A percentile compares a stretch with the other conserved stretches of the same genome.
Evolutionary conservation across 2,797 vertebrate species (phyloP).

Genomic region (Pseudocheirus occidentalis): DNA sequence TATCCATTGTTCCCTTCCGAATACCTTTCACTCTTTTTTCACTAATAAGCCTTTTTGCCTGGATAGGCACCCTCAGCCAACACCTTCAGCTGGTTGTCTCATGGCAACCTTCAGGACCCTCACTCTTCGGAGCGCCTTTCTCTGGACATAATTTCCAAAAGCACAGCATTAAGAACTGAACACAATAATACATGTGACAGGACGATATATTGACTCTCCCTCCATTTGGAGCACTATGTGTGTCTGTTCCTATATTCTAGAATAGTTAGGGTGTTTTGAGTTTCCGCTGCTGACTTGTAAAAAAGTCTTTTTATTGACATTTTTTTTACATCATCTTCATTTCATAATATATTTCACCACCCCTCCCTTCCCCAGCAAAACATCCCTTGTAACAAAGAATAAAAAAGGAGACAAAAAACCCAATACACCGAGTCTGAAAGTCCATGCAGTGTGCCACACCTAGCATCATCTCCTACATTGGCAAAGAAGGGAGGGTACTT

Average conservation of each 20-base stretch:
- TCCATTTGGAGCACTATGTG: background rate
- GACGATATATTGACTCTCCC: background rate
- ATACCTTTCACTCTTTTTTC: background rate
- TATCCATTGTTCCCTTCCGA: background rate
- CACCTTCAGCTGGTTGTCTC: background rate
- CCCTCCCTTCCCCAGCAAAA: background rate
- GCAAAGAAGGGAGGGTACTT: background rate
- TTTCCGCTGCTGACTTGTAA: background rate
- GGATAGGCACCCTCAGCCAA: background rate
- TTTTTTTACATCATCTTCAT: background rate
- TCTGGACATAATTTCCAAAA: background rate
- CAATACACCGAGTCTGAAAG: background rate
- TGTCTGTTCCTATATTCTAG: background rate
- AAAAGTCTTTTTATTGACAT: background rate
- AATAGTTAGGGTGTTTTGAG: background rate
- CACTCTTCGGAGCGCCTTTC: background rate
- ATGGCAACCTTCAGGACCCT: background rate
- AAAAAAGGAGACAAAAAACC: background rate
- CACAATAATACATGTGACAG: background rate
- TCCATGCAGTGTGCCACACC: background rate
- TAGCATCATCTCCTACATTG: background rate
- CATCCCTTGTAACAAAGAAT: background rate
- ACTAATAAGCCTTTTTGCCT: background rate
- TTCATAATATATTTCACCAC: background rate
- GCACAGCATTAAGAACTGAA: background rate